Conservation (phyloP, 1,140 invertebrate genomes). For the Scylla paramamosain region DNA sequence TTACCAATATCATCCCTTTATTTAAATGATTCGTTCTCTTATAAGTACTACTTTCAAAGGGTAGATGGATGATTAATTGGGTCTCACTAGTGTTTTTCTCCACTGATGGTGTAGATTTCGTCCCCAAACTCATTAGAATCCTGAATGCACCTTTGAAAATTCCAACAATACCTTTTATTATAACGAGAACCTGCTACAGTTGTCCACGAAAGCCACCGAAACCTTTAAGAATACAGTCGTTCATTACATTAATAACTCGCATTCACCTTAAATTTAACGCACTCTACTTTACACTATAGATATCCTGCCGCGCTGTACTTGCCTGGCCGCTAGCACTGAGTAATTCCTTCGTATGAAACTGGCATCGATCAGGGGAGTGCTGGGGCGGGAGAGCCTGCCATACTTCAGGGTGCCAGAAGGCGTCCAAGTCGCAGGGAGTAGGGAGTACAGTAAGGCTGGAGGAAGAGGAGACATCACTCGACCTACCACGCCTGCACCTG, state of each 20-base stretch:
- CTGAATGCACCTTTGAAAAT: too few species aligned
- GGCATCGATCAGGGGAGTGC: neutral
- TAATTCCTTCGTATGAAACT: slow-evolving; percentile 23
- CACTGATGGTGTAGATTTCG: too few species aligned
- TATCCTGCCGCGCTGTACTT: neutral
- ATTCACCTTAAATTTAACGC: neutral
- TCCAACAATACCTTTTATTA: too few species aligned
- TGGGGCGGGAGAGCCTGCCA: neutral
- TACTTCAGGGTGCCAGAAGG: neutral
- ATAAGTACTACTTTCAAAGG: too few species aligned
- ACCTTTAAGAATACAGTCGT: too few species aligned
- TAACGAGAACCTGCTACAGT: too few species aligned
- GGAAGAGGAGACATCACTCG: neutral
- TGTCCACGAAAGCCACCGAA: too few species aligned
- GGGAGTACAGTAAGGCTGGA: neutral
- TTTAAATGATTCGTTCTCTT: too few species aligned
- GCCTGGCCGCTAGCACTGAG: neutral
- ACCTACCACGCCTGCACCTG: neutral
- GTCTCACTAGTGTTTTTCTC: too few species aligned
- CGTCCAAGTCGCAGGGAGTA: neutral
- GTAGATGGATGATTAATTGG: too few species aligned
- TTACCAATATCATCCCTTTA: too few species aligned
- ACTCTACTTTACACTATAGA: neutral
- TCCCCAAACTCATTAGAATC: too few species aligned
- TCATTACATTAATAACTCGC: neutral